Evolutionary conservation across 2,113 vertebrate genomes (phyloP), one percentile per base, ranked within the genome.

Genomic region (Tringa solitaria): DNA sequence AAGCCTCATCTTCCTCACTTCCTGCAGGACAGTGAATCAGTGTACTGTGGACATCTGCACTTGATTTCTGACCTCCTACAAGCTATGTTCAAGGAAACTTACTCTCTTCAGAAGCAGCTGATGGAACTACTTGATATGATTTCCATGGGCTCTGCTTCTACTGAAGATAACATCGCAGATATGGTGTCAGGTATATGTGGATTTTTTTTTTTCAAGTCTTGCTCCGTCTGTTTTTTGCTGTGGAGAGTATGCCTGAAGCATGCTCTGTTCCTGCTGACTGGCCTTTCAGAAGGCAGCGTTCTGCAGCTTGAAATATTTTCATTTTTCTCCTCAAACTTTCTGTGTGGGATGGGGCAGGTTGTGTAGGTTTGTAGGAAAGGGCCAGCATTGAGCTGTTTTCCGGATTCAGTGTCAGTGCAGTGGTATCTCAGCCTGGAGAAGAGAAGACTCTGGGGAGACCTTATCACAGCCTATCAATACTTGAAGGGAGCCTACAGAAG

Each of bases 41-140:
- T 99, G 37, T 99, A 99, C 93, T 98, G 98, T 96, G 98, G 98
- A 28, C 98, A 97, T 35, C 97, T 99, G 76, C 98, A 99, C n/a
- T 93, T 99, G 41, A 98, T 99, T 76, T 98, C 99, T 45, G 99
- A 99, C 94, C 98, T 99, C 82, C 98, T 99, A 2, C 99, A 99
- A 90, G 97, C 98, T 30, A 84, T 99, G 65, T 99, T 99, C 93
- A 99, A 99, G 91, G 99, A 99, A 79, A 98, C 99, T 8, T 99
- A 99, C 89, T 97, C 97, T 43, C 99, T 99, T 78, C 99, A 99
- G 90, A 99, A 99, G 80, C 97, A 98, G 57, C 96, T 99, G 32
- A 98, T 99, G 98, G 99, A 99, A 60, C 87, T 99, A 14, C 89
- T 99, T 90, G 99, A 99, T 88, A 97, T 92, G 87, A 97, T 99